Percentiles rank a stretch among this genome's conserved stretches.
Evolutionary conservation across 2,888 invertebrate genomes (phyloP).

Genomic region (Tenthredo mesomela): DNA sequence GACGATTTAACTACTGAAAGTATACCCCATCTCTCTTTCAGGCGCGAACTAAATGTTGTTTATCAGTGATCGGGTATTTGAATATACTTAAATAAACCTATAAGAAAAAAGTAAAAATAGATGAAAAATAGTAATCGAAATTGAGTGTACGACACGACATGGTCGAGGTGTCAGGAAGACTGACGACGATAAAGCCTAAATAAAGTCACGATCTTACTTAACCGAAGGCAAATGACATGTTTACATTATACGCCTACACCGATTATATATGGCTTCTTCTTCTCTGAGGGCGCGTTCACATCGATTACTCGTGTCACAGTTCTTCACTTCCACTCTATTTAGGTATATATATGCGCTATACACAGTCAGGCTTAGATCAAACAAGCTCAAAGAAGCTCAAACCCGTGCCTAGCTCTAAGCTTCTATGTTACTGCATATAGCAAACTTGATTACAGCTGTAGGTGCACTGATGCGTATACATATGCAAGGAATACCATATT

Average conservation of each 20-base stretch:
- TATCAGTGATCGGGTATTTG: too few relatives aligned
- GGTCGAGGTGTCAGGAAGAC: not conserved
- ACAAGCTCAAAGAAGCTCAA: slow-evolving; percentile 30
- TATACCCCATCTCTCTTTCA: too few relatives aligned
- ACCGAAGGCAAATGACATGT: slow-evolving; percentile 38
- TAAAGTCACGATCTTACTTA: slow-evolving; percentile 36
- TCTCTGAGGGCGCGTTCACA: slow-evolving; percentile 50
- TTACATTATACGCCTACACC: slow-evolving; percentile 22
- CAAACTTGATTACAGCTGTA: slow-evolving; percentile 24
- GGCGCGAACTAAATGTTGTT: too few relatives aligned
- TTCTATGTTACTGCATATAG: not conserved
- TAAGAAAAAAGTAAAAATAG: not conserved
- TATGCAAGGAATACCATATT: too few relatives aligned
- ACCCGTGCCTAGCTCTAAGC: slow-evolving; percentile 1
- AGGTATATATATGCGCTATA: not conserved
- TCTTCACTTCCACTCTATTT: slow-evolving; percentile 1
- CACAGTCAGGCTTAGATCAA: not conserved
- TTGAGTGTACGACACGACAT: too few relatives aligned
- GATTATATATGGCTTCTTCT: slow-evolving; percentile 38
- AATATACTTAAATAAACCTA: too few relatives aligned
- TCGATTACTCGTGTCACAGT: slow-evolving; percentile 50
- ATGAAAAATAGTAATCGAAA: not conserved
- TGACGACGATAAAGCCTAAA: slow-evolving; percentile 23
- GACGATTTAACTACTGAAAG: too few relatives aligned
- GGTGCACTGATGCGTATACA: too few relatives aligned